Evolutionary conservation across 2,113 vertebrate species (phyloP), one percentile per base, ranked within the genome.

Genomic region (Psilopogon haemacephalus): DNA sequence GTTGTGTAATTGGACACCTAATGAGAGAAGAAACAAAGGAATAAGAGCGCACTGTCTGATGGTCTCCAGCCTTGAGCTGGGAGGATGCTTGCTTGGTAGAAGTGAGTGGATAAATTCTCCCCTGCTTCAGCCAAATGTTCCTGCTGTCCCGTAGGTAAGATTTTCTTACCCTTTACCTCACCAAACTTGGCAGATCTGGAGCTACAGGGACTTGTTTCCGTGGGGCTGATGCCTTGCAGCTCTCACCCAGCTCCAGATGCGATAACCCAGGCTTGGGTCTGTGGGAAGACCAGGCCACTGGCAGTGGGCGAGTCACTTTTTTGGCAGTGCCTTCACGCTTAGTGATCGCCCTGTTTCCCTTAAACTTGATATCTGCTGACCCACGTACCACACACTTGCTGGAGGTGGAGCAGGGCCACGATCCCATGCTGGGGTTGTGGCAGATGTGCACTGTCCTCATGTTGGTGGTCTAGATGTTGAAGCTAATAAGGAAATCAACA

Each of bases 371-470:
- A 18, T 3, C 33, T 40, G 35, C 8, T 42, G 60, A 30, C 44
- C 63, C n/a, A 21, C 1, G 1, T 28, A 54, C 44, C 10, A 3
- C 0, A 1, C 0, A 2, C 19, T 27, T 1, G 4, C 30, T 0
- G 1, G 62, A 63, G 52, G 16, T 12, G 69, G 40, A 62, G 46
- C 1, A 0, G 63, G 55, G 48, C 2, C 0, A 2, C 1, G 6
- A 12, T 24, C 20, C 28, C 1, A 1, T n/a, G 59, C 54, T n/a
- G 35, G n/a, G 33, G 60, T 5, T n/a, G 84, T 30, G 82, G 35
- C 46, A 90, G 46, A 52, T 27, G 37, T 28, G 60, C 32, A 0
- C 14, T 17, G 23, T 11, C 54, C 48, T 46, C 14, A 2, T 0
- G 3, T 69, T 46, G 15, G 12, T 2, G 2, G 77, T 8, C 64